Evolutionary conservation across 2,797 vertebrate genomes (phyloP), one percentile per base, ranked within the genome.

Genomic region (Sebastes umbrosus): DNA sequence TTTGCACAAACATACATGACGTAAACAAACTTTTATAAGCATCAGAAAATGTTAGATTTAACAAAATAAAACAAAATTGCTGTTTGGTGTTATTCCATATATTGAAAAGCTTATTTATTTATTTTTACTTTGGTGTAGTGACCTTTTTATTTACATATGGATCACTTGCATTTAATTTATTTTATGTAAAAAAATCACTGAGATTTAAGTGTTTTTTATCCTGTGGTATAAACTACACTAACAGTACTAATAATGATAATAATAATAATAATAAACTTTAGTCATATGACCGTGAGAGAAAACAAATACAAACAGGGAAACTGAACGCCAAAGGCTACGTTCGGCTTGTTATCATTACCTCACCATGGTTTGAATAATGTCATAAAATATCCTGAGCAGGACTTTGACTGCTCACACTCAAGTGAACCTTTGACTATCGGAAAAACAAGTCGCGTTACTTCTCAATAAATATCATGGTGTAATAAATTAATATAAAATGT

Each of bases 381-480:
- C 82, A 89, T 92, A 93, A 92, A 93, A 73, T 14, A 43, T 43
- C 27, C 9, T 11, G 27, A 43, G 22, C n/a, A 80, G 91, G 87
- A 93, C 89, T 90, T 91, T 92, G 93, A 87, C 83, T 84, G 31
- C 13, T 18, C 5, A 58, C 31, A 25, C 3, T 63, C 8, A 84
- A 74, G 29, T 64, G 12, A 83, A 73, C 55, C 25, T 73, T 32
- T 78, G 50, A 65, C 54, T 73, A 11, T 22, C 5, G 1, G n/a
- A 24, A 73, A 86, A 75, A 71, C 65, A 75, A 43, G 13, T 2
- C 11, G 13, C 11, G 27, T 3, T 3, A 11, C n/a, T 46, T 36
- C 31, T 14, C 46, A 3, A n/a, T 54, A 18, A 27, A 34, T 34
- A 3, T 39, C 16, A 11, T 9, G 5, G 3, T 70, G 20, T 20